These are phyloP conservation scores for Chlamydotis undulata DNA, from an alignment of 2,113 vertebrate genomes.

Conservation along the genomic window DNA sequence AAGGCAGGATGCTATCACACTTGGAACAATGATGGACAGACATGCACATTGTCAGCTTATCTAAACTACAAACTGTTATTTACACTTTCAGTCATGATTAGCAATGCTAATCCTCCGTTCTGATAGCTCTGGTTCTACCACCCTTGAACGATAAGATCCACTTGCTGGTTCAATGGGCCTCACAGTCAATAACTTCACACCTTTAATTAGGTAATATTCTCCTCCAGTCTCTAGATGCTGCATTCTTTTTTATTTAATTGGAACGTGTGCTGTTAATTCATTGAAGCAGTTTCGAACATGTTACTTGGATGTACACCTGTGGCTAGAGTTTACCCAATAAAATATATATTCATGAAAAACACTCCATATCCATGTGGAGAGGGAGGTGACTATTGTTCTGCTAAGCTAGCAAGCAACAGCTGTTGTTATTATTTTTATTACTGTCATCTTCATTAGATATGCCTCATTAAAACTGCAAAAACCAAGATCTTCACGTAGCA, in stretches of 20 bases:
- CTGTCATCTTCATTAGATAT: conserved; percentile 12
- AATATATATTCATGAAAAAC: neutral
- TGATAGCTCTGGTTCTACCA: conserved; percentile 9
- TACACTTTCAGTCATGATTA: neutral
- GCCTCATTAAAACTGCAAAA: neutral
- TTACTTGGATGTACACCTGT: conserved; percentile 25
- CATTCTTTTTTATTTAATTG: conserved; percentile 8
- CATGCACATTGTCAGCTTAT: neutral
- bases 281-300: neutral
- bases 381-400: neutral
- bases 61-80: conserved; percentile 10
- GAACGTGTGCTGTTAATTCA: neutral
- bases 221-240: neutral
- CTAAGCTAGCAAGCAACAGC: conserved; percentile 35
- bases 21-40: neutral
- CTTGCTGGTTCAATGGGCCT: neutral
- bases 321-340: neutral
- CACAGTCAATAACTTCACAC: conserved; percentile 29
- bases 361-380: neutral
- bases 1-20: neutral
- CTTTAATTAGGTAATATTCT: conserved; percentile 8
- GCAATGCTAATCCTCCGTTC: neutral
- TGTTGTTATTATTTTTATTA: conserved; percentile 20
- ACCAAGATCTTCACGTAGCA: neutral
- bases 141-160: neutral